Evolutionary conservation across 2,113 vertebrate genomes (phyloP).

Genomic region (Tenebrosternarchus preto): DNA sequence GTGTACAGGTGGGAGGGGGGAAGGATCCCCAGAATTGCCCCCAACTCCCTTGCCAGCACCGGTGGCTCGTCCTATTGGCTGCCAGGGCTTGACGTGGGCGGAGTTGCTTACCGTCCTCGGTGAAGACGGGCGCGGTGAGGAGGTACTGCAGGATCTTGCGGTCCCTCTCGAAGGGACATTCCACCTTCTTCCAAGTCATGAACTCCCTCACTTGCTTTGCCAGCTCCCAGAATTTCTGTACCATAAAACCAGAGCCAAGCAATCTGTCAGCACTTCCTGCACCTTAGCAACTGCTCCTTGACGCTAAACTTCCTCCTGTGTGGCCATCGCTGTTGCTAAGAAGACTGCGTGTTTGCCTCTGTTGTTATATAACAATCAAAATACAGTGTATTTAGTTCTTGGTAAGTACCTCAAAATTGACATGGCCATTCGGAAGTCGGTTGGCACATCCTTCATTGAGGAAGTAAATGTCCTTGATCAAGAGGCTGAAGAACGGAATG

Average conservation of each 20-base stretch:
- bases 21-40: no score
- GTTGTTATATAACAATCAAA: conserved; percentile 18
- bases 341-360: conserved; percentile 1
- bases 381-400: conserved; percentile 14
- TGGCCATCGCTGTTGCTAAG: conserved; percentile 40
- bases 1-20: no score
- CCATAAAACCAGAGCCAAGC: conserved; percentile 31
- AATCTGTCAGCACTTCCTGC: not conserved
- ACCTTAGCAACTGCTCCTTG: not conserved
- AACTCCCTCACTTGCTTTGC: conserved; percentile 94
- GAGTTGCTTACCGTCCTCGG: conserved; percentile 83
- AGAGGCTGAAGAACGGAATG: conserved; percentile 95
- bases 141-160: conserved; percentile 89
- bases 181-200: conserved; percentile 92
- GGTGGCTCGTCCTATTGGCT: not conserved
- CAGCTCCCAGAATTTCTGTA: conserved; percentile 95
- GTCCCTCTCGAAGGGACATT: conserved; percentile 93
- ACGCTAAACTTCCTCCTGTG: conserved; percentile 53
- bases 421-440: conserved; percentile 84
- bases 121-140: conserved; percentile 86
- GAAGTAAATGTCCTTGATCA: conserved; percentile 97
- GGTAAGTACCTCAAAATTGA: conserved; percentile 91
- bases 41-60: not conserved
- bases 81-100: not conserved
- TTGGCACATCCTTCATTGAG: conserved; percentile 90